Conservation (phyloP, 2,113 vertebrate species). For the Phrynocephalus versicolor region DNA sequence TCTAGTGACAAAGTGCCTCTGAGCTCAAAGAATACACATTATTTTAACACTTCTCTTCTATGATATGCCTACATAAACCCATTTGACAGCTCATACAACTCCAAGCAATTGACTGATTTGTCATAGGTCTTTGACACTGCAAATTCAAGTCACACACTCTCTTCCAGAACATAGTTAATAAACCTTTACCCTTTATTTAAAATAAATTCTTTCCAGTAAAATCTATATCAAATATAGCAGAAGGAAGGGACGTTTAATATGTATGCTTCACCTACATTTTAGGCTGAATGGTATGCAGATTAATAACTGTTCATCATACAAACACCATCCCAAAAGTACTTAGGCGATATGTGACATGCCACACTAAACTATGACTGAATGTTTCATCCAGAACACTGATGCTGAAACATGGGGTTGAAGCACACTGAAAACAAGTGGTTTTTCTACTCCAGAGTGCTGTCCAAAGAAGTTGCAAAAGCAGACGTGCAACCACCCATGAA, state of each 20-base stretch:
- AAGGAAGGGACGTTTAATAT: neutral
- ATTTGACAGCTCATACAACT: neutral
- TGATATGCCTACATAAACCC: neutral
- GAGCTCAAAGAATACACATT: neutral
- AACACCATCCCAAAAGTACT: neutral
- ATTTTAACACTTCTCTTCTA: no score
- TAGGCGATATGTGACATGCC: neutral
- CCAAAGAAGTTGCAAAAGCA: no score
- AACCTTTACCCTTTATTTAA: neutral
- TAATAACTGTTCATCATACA: neutral
- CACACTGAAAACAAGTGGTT: no score
- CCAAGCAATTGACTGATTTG: neutral
- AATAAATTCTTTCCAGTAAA: neutral
- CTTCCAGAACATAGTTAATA: neutral
- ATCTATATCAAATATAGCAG: neutral
- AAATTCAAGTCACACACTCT: neutral
- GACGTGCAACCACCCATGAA: no score
- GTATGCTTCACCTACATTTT: neutral
- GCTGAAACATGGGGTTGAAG: no score
- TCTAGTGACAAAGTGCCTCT: neutral
- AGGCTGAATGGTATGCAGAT: neutral
- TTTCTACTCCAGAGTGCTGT: no score
- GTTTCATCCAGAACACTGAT: no score
- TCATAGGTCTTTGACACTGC: neutral
- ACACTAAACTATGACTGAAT: neutral